These are phyloP conservation scores for Notoglanidium macrostoma DNA, from an alignment of 2,797 vertebrate species.

Conservation along the genomic window DNA sequence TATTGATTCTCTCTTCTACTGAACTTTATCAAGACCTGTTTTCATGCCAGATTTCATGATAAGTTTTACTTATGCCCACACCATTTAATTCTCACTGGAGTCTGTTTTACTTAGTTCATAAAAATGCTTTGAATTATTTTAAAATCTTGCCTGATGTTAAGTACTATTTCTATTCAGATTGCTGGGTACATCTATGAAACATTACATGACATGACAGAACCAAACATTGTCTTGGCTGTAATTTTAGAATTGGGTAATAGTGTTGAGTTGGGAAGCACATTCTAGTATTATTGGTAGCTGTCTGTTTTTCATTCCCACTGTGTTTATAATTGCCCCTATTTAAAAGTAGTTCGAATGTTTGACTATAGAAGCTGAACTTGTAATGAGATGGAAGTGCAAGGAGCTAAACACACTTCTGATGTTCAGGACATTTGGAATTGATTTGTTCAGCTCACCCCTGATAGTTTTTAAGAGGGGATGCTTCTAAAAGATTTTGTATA, in stretches of 20 bases:
- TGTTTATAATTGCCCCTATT: conserved; percentile 59
- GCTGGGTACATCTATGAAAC: background rate
- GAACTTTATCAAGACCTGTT: background rate
- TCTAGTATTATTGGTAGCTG: conserved; percentile 46
- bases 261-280: conserved; percentile 35
- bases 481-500: conserved; percentile 62
- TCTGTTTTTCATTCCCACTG: conserved; percentile 57
- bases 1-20: background rate
- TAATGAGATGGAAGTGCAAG: conserved; percentile 59
- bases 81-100: background rate
- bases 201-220: conserved; percentile 10
- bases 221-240: conserved; percentile 16
- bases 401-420: conserved; percentile 19
- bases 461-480: conserved; percentile 20
- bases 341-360: conserved; percentile 60
- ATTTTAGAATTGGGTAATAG: conserved; percentile 52
- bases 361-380: conserved; percentile 50
- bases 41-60: background rate
- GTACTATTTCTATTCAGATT: background rate
- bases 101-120: background rate
- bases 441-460: conserved; percentile 7
- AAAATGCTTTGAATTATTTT: background rate
- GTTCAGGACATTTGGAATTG: conserved; percentile 9
- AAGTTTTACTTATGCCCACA: background rate
- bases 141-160: background rate